A percentile compares a stretch with the other conserved stretches of the same genome.
These are phyloP conservation scores for Hesperophylax magnus DNA, from an alignment of 1,140 invertebrate genomes.

Conservation along the genomic window DNA sequence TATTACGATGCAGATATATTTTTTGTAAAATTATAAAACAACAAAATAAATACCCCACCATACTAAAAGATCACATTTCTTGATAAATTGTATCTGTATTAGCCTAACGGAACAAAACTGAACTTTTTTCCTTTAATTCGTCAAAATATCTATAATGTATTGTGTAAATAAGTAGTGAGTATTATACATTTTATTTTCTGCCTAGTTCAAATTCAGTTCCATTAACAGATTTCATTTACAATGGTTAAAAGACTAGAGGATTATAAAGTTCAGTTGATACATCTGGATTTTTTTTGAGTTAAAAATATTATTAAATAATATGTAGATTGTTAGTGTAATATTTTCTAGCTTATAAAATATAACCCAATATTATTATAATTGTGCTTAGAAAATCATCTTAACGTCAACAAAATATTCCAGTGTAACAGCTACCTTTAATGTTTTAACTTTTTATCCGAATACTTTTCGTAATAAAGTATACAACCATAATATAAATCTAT, in stretches of 20 bases:
- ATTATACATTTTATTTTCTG: background rate
- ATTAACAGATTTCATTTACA: conserved; percentile 23
- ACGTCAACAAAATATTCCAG: conserved; percentile 39
- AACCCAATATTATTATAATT: conserved; percentile 18
- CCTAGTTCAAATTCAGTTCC: background rate
- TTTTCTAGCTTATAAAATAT: conserved; percentile 31
- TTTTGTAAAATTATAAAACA: conserved; percentile 19
- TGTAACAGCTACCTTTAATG: conserved; percentile 36
- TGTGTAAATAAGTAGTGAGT: background rate
- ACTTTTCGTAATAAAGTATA: conserved; percentile 1
- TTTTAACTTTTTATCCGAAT: conserved; percentile 3
- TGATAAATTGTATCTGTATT: conserved; percentile 23
- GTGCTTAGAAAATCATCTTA: conserved; percentile 22
- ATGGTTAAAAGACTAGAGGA: conserved; percentile 35
- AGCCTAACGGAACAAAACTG: conserved; percentile 4
- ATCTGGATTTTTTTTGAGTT: conserved; percentile 16
- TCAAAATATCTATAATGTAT: background rate
- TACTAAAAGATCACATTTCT: conserved; percentile 29
- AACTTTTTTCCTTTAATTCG: background rate
- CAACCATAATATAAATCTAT: background rate
- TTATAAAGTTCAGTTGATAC: conserved; percentile 34
- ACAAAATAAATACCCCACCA: conserved; percentile 34
- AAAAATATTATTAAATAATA: conserved; percentile 11
- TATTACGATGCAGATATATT: conserved; percentile 13
- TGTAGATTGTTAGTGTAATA: conserved; percentile 26